Base-by-base conservation (phyloP, 2,888 invertebrate species). In the Entomobrya multifasciata region DNA sequence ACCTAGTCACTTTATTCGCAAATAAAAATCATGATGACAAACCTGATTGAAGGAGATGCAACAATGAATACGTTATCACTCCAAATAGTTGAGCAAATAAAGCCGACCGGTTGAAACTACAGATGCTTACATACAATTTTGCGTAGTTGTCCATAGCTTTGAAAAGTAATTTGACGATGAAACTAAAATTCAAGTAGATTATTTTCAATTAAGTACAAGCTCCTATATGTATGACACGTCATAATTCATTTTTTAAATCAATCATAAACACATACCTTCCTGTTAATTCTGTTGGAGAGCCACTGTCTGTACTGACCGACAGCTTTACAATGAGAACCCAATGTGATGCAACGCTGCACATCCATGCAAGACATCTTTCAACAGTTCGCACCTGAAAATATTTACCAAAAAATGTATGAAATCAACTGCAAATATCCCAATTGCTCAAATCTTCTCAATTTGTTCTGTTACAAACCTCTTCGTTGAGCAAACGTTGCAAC, bases 301-400 rank as follows among this genome's bases (percentile, higher is more conserved):
- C 8, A 10, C 65, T 36, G 22, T 87, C 87, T 8, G 49, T 80
- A 15, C 76, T 72, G 8, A 76, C 57, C 4, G 81, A 72, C 20
- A 57, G 60, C 47, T 88, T 90, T 0, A 88, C 83, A 1, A 89
- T 30, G 5, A 90, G 72, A 11, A 88, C 57, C 87, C 87, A 83
- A 52, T 88, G 86, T 0, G 87, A 62, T 25, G 78, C 82, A 0
- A 87, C 70, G 25, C 55, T n/a, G 3, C 57, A 49, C 17, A 67
- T 49, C 88, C 88, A 88, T 13, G 67, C 70, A 0, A 44, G n/a
- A 25, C 57, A 83, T n/a, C 57, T 70, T 11, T 55, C 36, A 15
- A 72, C 27, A 20, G 78, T 49, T 15, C 44, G 52, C 47, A 74
- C 57, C 81, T 87, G 25, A n/a, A n/a, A n/a, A n/a, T n/a, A n/a